A percentile compares a stretch with the other conserved stretches of the same genome.
These are phyloP conservation scores for Meandrina meandrites DNA, from an alignment of 92 coral and sea anemone genomes.

Conservation along the genomic window DNA sequence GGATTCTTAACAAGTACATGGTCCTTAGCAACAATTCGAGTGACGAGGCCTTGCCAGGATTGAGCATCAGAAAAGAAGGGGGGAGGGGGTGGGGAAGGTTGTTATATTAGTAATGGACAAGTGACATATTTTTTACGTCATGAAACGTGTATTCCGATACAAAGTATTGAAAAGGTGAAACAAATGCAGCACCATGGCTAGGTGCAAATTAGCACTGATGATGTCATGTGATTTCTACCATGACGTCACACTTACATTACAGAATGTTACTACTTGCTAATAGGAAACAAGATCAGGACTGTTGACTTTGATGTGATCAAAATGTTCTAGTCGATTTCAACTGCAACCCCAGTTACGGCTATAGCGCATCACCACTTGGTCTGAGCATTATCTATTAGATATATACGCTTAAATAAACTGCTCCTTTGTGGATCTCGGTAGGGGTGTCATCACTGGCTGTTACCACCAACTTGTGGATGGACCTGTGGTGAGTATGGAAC, in stretches of 20 bases:
- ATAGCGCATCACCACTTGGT: conserved; percentile 11
- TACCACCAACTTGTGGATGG: conserved; percentile 49
- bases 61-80: conserved; percentile 28
- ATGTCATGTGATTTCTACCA: not conserved
- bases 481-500: conserved; percentile 47
- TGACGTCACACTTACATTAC: not conserved
- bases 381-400: too few relatives aligned
- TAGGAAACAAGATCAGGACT: conserved; percentile 13
- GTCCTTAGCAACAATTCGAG: conserved; percentile 28
- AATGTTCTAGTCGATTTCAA: conserved; percentile 17
- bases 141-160: conserved; percentile 5
- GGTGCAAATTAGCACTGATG: conserved; percentile 8
- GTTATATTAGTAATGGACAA: conserved; percentile 2
- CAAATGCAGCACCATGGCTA: conserved; percentile 19
- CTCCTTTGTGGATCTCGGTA: conserved; percentile 64
- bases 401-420: conserved; percentile 60
- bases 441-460: conserved; percentile 51
- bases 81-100: conserved; percentile 29
- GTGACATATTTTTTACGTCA: not conserved
- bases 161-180: conserved; percentile 19
- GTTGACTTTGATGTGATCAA: conserved; percentile 25
- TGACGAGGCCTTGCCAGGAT: conserved; percentile 31
- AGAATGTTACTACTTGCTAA: conserved; percentile 9
- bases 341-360: conserved; percentile 17
- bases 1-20: conserved; percentile 27